Base-by-base conservation (phyloP, 92 coral and sea anemone species). In the Zoanthus solanderi region DNA sequence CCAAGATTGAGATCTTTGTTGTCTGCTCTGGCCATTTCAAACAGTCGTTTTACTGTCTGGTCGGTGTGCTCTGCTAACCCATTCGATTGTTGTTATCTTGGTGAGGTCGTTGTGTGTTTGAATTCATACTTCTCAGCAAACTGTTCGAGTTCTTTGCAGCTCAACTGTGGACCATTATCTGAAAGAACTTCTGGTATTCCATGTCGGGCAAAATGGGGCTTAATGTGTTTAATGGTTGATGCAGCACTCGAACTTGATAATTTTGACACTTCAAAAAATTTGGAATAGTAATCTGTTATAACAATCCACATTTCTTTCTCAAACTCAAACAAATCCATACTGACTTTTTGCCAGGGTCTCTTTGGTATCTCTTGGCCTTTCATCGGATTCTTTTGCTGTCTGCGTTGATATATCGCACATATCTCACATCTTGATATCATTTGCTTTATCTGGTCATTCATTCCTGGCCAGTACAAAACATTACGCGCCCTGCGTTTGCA, bases 121-220 rank as follows among this genome's bases (percentile, higher is more conserved):
- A 80, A 88, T 71, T 88, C 87, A 58, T 88, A 88, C 73, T 83
- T 71, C 37, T 54, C 75, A 47, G 87, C 91, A 71, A 88, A 88
- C 31, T 79, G 60, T 47, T 48, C 45, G 71, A 88, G 80, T 57
- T 80, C 91, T 32, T 54, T 10, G 56, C 80, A 52, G 78, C 83
- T 88, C 66, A 88, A 83, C 47, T 88, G 91, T 54, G 91, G 91
- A 72, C 83, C 91, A 66, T 88, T 88, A 88, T 88, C 91, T 12
- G 75, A 54, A 50, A 88, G 58, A 56, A 88, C 75, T 48, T 88
- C 87, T 48, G 91, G 91, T 50, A 60, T 88, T 60, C 91, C 91
- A 75, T 88, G 87, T 60, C 91, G 54, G 17, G 87, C 91, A 72
- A 88, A 88, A 72, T 79, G 91, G 65, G 91, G 87, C 72, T 83